Evolutionary conservation across 2,888 invertebrate genomes (phyloP), one percentile per base, ranked within the genome.

Genomic region (Acrobasis repandana): DNA sequence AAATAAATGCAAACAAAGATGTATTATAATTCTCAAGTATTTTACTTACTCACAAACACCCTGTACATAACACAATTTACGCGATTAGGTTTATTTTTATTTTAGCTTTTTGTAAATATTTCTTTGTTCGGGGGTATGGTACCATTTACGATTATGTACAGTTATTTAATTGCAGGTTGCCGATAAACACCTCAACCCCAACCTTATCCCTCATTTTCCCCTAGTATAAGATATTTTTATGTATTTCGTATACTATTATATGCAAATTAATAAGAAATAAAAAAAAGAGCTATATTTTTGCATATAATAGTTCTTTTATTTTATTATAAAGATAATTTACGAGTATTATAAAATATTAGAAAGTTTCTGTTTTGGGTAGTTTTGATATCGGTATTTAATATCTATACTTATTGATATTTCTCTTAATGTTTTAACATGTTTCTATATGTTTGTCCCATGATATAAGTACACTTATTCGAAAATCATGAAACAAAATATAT

Each of bases 151-250:
- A 71, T 64, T 65, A 67, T 80, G 74, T 80, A 80, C 71, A 77
- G 76, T 68, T 62, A 66, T 74, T 81, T 76, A 64, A 43, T 87
- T 85, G 73, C 89, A 89, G 89, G 85, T 86, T 77, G 85, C 81
- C 80, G 80, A 77, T 72, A 61, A 63, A 73, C 46, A 58, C 81
- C 82, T 72, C 49, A 16, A 75, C 82, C 77, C 56, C 18, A 64
- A 67, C 71, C 68, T 65, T 63, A 66, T 66, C 64, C 61, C 62
- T 64, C 70, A 67, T 36, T 58, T 48, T 63, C 65, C 63, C 36
- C 57, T 69, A 73, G 63, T 60, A 62, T 67, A 70, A 70, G 61
- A 60, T 65, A 60, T 66, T 66, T 59, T 43, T 65, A 65, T 68
- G 64, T 67, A 67, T 67, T 65, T 72, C 66, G 72, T 65, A 18